phyloP scores from a whole-genome alignment of 64 coral and sea anemone genomes.

The Hydrozoanthus tunicans region DNA sequence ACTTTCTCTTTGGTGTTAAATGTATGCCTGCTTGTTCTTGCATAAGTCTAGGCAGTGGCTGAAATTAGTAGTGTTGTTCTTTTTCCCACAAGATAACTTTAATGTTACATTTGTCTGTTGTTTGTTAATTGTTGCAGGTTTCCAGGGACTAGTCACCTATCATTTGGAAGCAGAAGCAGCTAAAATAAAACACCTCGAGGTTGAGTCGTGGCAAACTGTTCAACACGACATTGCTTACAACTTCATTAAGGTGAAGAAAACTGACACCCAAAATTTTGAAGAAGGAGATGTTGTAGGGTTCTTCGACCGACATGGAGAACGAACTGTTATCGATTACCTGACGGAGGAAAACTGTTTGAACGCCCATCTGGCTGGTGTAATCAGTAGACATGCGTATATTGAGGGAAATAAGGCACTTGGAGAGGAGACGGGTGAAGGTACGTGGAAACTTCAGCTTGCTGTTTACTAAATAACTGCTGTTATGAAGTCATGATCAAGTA shows the following conservation, averaged over 20 bases:
- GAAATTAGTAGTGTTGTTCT: no score
- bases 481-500: no score
- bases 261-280: conserved; percentile 63
- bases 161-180: conserved; percentile 71
- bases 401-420: conserved; percentile 32
- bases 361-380: conserved; percentile 78
- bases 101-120: background rate
- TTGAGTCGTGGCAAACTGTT: conserved; percentile 62
- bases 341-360: conserved; percentile 64
- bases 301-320: conserved; percentile 55
- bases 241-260: conserved; percentile 57
- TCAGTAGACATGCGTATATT: conserved; percentile 79
- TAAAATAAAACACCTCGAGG: conserved; percentile 63
- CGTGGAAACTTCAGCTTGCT: background rate
- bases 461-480: background rate
- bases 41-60: background rate
- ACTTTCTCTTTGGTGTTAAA: background rate
- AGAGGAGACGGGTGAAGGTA: conserved; percentile 59
- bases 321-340: conserved; percentile 80
- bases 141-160: conserved; percentile 14
- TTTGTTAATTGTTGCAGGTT: background rate
- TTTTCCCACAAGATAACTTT: background rate
- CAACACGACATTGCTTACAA: conserved; percentile 93
- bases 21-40: background rate
- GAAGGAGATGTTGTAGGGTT: conserved; percentile 88